Evolutionary conservation across 23 tunicate genomes (phyloP), one percentile per base, ranked within the genome.

Genomic region (Trididemnum clinides): DNA sequence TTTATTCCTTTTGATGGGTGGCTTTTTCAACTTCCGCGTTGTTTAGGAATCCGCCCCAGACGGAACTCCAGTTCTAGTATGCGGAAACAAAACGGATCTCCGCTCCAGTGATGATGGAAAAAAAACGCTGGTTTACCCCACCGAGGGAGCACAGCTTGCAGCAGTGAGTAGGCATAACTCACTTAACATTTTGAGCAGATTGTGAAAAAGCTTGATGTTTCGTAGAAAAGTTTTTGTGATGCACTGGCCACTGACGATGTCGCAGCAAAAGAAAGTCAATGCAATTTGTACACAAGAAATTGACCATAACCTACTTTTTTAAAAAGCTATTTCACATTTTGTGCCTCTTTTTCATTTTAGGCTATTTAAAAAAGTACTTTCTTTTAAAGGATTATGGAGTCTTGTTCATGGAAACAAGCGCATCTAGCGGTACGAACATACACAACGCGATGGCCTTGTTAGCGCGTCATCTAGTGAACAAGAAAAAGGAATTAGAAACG

Each of bases 141-240:
- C 57, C 62, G 97, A 92, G 50, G 97, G 97, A 64, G 97, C 97
- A 18, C 97, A 92, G 63, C 81, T 92, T 2, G 91, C 97, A 0
- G 89, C 97, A 73, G 97, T 92, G 78, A 64, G 88, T 62, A 7
- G 54, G 10, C 54, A 7, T 44, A 10, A 44, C n/a, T n/a, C n/a
- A n/a, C n/a, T n/a, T n/a, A n/a, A n/a, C n/a, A n/a, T n/a, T n/a
- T n/a, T n/a, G n/a, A n/a, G n/a, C n/a, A n/a, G n/a, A n/a, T n/a
- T n/a, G n/a, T n/a, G n/a, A n/a, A n/a, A n/a, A n/a, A n/a, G n/a
- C n/a, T n/a, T n/a, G n/a, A n/a, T n/a, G n/a, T n/a, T n/a, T n/a
- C n/a, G n/a, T n/a, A n/a, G n/a, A n/a, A n/a, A n/a, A n/a, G n/a
- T n/a, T n/a, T n/a, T n/a, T n/a, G n/a, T n/a, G n/a, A n/a, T n/a